Percentiles rank a stretch among this genome's conserved stretches.
Conservation (phyloP, 1,140 invertebrate genomes). For the Drosophila insularis region DNA sequence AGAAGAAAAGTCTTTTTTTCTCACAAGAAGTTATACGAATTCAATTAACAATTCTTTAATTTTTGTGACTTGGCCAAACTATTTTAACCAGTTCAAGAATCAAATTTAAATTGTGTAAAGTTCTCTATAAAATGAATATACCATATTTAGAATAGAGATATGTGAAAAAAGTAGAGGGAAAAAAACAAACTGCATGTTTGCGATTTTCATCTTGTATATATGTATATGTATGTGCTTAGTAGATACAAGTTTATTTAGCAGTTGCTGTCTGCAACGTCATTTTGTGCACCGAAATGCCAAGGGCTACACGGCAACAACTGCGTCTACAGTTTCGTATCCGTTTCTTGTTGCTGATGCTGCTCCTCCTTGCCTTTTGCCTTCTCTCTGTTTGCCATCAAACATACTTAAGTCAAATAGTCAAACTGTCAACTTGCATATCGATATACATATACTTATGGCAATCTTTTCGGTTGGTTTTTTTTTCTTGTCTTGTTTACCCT, state of each 20-base stretch:
- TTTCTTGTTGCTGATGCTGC: too few relatives aligned
- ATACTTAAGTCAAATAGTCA: conserved; percentile 75
- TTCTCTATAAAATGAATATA: not conserved
- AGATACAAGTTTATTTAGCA: conserved; percentile 61
- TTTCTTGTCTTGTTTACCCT: conserved; percentile 53
- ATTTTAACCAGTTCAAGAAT: too few relatives aligned
- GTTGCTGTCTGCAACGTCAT: conserved; percentile 40
- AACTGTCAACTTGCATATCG: conserved; percentile 73
- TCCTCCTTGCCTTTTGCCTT: not conserved
- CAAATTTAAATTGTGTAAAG: not conserved
- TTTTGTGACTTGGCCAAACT: too few relatives aligned
- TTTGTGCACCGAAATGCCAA: conserved; percentile 25
- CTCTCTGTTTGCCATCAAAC: conserved; percentile 36
- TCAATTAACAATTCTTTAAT: too few relatives aligned
- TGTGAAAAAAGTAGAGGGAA: not conserved
- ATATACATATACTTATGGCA: conserved; percentile 22
- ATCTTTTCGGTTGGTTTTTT: conserved; percentile 45
- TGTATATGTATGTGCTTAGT: not conserved
- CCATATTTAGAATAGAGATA: not conserved
- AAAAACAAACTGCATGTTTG: conserved; percentile 59
- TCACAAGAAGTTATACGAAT: too few relatives aligned
- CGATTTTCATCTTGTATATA: conserved; percentile 67
- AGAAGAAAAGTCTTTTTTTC: too few relatives aligned
- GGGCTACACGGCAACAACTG: not conserved
- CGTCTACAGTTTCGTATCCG: not conserved